Base-by-base conservation (phyloP, 1,140 invertebrate species). In the Watersipora subatra region DNA sequence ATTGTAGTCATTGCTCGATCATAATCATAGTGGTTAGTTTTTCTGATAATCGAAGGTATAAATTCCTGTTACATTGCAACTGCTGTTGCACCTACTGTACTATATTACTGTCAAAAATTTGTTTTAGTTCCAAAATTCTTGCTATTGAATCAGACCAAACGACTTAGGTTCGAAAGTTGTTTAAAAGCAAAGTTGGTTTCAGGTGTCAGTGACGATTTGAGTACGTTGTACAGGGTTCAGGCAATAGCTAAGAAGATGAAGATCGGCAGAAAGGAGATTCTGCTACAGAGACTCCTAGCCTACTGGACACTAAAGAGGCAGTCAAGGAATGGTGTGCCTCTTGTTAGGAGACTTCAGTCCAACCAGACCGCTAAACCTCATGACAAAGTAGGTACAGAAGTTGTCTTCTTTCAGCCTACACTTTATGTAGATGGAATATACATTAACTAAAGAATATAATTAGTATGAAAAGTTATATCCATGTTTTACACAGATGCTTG, bases 221-320 rank as follows among this genome's bases (percentile, higher is more conserved):
- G n/a, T n/a, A n/a, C n/a, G n/a, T n/a, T 24, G 62, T 73, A 19
- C 69, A 90, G 76, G 62, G 61, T 78, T 26, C 66, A 66, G 24
- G 74, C 93, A 78, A 93, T 96, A 68, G 87, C 89, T 1, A 82
- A 84, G 20, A 76, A 86, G 68, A 84, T 90, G 81, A 90, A 71
- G 55, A 69, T 82, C 70, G 83, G 86, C 19, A 88, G 89, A 72
- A 90, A 90, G 67, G 89, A 88, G 59, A 87, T 90, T 69, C 89
- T 97, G 73, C 87, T 97, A 67, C 89, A 93, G 73, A 81, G 91
- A 19, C 79, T 97, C 1, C 67, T 79, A 56, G 74, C 73, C 65
- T 85, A 84, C 75, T 97, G 95, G 94, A 95, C 91, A 1, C 80
- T 97, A 1, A 98, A 97, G 77, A 68, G 95, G n/a, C 92, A 95